Evolutionary conservation across 1,140 invertebrate genomes (phyloP), one percentile per base, ranked within the genome.

Genomic region (Leptinotarsa defecta): DNA sequence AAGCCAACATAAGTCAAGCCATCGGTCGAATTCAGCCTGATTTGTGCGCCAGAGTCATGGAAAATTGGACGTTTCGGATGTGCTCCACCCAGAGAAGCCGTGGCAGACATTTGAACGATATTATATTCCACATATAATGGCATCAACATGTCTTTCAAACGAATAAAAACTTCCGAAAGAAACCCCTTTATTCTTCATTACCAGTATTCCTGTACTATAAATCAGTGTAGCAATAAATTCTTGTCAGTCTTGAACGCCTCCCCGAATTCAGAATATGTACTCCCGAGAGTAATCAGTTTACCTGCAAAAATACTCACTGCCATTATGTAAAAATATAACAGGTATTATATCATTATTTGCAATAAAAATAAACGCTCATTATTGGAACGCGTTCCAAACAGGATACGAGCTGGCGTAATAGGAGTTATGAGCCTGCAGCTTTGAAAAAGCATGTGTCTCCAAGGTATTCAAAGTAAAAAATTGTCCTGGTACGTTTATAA

Each of bases 321-420:
- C 52, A 57, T 57, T 57, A 57, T 57, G 52, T 57, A 57, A 57
- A 57, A 57, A 57, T 57, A 57, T 57, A 57, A 57, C 52, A 57
- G 52, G 52, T 57, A 57, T 57, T 57, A 57, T 57, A 57, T 57
- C 52, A 57, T 57, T 57, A 57, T 57, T 57, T 57, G 52, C 52
- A 57, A 57, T 57, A 57, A 57, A 57, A 57, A 57, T 57, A 8
- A 57, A 57, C 52, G 52, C 52, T 57, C 1, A 57, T 57, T 57
- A 57, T 13, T 57, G 52, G 17, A 57, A 57, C 52, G 52, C n/a
- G 52, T 57, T 57, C 52, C 52, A 57, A 57, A 57, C 52, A 57
- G 52, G 52, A 57, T 57, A 57, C 52, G n/a, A 13, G 52, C 52
- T 57, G 52, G 52, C 52, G 52, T 57, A 57, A 57, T 57, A 57